Evolutionary conservation across 2,888 invertebrate genomes (phyloP).

Genomic region (Sipha maydis): DNA sequence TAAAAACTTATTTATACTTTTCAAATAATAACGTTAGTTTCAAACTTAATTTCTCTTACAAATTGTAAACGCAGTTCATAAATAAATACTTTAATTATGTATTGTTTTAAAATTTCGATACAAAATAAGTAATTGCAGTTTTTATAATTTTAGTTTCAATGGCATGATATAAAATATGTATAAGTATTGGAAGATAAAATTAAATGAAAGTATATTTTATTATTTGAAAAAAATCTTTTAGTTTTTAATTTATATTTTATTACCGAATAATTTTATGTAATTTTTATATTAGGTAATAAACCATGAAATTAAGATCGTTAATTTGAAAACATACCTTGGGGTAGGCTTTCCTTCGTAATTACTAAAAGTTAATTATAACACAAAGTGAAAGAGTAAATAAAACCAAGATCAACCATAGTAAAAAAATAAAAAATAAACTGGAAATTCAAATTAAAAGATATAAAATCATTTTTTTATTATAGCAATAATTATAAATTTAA

Average conservation of each 20-base stretch:
- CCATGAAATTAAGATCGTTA: constrained; percentile 2
- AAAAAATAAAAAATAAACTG: neutral
- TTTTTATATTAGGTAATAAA: constrained; percentile 27
- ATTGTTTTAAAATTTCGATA: too few relatives aligned
- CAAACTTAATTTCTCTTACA: neutral
- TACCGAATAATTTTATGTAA: neutral
- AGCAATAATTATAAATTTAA: neutral
- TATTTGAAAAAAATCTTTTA: neutral
- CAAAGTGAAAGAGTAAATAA: constrained; percentile 11
- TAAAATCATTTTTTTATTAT: neutral
- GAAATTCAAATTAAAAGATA: neutral
- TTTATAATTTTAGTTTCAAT: neutral
- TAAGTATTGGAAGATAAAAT: neutral
- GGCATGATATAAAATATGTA: neutral
- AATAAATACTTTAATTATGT: neutral
- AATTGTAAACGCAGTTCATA: neutral
- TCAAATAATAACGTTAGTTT: neutral
- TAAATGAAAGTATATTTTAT: neutral
- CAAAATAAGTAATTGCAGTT: neutral
- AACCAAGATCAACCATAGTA: constrained; percentile 5
- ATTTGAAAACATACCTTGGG: constrained; percentile 3
- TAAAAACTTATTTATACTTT: too few relatives aligned
- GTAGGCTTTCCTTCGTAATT: constrained; percentile 8
- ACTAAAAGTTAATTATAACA: constrained; percentile 9
- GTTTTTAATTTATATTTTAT: neutral